Percentiles rank a stretch among this genome's conserved stretches.
These are phyloP conservation scores for Scomber scombrus DNA, from an alignment of 2,113 vertebrate species.

Conservation along the genomic window DNA sequence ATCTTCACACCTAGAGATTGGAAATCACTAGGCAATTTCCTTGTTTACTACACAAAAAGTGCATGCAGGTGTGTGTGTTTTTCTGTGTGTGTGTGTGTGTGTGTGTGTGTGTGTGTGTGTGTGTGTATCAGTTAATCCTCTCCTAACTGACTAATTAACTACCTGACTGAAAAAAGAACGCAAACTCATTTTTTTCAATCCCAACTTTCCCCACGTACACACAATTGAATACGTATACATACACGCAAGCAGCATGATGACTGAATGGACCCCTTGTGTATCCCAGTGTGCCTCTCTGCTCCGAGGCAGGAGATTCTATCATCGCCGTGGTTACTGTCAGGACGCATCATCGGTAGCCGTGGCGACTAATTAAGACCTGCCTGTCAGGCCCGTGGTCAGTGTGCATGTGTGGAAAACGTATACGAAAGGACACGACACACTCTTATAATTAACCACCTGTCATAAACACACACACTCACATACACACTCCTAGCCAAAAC, in stretches of 20 bases:
- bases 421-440: slow-evolving; percentile 50
- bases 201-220: slow-evolving; percentile 35
- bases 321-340: slow-evolving; percentile 74
- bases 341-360: slow-evolving; percentile 66
- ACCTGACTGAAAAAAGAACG: slow-evolving; percentile 52
- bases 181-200: slow-evolving; percentile 49
- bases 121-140: slow-evolving; percentile 34
- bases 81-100: not conserved
- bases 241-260: slow-evolving; percentile 53
- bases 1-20: slow-evolving; percentile 71
- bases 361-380: slow-evolving; percentile 80
- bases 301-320: slow-evolving; percentile 74
- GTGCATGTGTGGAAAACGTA: slow-evolving; percentile 35
- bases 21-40: slow-evolving; percentile 65
- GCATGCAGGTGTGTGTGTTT: too few relatives aligned
- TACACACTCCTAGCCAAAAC: slow-evolving; percentile 6
- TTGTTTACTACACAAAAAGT: slow-evolving; percentile 26
- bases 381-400: slow-evolving; percentile 69
- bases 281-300: slow-evolving; percentile 79
- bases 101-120: not conserved
- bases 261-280: slow-evolving; percentile 63
- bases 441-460: slow-evolving; percentile 69
- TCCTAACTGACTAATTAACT: slow-evolving; percentile 52
- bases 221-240: slow-evolving; percentile 6
- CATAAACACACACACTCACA: slow-evolving; percentile 44